Evolutionary conservation across 2,888 invertebrate species (phyloP), one percentile per base, ranked within the genome.

Genomic region (Coelogynopora nodosa): DNA sequence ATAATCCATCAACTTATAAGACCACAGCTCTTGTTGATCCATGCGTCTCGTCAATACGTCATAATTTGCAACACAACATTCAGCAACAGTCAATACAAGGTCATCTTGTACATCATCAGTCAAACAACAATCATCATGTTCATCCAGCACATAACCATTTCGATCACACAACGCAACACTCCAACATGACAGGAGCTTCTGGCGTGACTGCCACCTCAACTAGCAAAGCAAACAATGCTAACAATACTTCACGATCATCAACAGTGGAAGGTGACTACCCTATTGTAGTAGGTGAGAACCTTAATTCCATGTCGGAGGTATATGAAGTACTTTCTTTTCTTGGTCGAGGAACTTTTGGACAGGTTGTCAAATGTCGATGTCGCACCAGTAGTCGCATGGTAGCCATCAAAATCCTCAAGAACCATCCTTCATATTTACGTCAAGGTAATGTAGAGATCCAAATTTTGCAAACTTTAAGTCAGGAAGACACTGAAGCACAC

Each of bases 341-440:
- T 91, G 99, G 99, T 90, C 95, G 99, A 90, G 99, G 99, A 90
- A 99, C 98, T 89, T 99, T 99, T 93, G 98, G 98, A 89, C 94
- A 95, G 93, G 99, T 99, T 91, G 99, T 99, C 91, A 99, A 99
- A 93, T 99, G 99, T 93, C 99, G 99, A 99, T 99, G 99, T 93
- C 98, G 98, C 92, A 98, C 99, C 92, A 99, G 98, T 90, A 99
- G 97, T 92, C 99, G 99, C 93, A 98, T 99, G 92, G 98, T 99
- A 91, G 99, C 99, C 92, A 99, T 99, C 93, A 99, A 99, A 94
- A 99, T 99, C 92, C 94, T 99, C 88, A 99, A 99, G 94, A 99
- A 99, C 94, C 99, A 99, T 93, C 99, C 99, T 89, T 98, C 98
- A 90, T 99, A 99, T 93, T 98, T 98, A 89, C 95, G 99, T 90